Evolutionary conservation across 2,888 invertebrate genomes (phyloP), one percentile per base, ranked within the genome.

Genomic region (Andrena haemorrhoa): DNA sequence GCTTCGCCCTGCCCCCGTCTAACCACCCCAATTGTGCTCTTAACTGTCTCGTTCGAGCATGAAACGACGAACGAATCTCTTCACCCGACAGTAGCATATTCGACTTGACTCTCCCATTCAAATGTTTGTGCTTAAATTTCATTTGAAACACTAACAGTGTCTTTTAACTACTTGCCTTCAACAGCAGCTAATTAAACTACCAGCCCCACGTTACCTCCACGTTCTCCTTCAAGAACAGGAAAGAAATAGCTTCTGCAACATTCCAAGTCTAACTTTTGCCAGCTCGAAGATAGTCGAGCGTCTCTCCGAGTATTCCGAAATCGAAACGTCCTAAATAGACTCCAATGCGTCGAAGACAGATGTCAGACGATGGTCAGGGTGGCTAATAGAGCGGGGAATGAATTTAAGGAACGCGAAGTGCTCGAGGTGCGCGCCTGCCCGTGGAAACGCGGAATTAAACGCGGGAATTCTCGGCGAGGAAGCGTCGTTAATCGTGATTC

Each of bases 401-500:
- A 56, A 29, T 64, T 51, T 23, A n/a, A 26, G 12, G 29, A n/a
- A 4, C 26, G 49, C 23, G 20, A 29, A 31, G 20, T 35, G 26
- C 33, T 41, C 56, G 10, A 26, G 10, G 26, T 10, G 56, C 23
- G 31, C n/a, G 35, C 10, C 20, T 3, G 7, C 49, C 41, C 58
- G 26, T 16, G 31, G 58, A 75, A 75, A n/a, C 12, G 26, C 10
- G 20, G 33, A 61, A 33, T 82, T 35, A 23, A 35, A 10, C 49
- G 41, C 2, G n/a, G 4, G 16, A 12, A 2, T 7, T 65, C 7
- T 0, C 12, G 6, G 6, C 23, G 10, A 16, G 64, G 49, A 71
- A 33, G 16, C 41, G 53, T 53, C 64, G 78, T 26, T 69, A 64
- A 76, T 82, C 63, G 79, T 66, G 58, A 64, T 82, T 79, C 77